Evolutionary conservation across 2,888 invertebrate genomes (phyloP), one percentile per base, ranked within the genome.

Genomic region (Conus canariensis): DNA sequence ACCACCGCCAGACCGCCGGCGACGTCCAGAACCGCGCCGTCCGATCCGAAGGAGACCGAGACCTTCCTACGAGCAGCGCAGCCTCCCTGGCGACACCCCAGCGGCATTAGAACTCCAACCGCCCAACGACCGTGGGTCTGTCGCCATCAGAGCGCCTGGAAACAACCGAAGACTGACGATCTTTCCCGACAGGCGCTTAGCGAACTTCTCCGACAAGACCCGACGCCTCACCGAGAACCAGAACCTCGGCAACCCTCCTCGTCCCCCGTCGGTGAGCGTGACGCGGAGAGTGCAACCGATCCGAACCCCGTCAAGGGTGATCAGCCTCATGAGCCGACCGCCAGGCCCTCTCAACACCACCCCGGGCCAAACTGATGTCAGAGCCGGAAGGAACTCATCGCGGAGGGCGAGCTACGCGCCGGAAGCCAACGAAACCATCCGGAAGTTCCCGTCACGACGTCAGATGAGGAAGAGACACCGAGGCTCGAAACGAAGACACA

Each of bases 361-460:
- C 64, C 16, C 16, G 64, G 64, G 64, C 64, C 64, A 64, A 25
- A 22, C 58, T 88, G 88, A 85, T 85, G 85, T 89, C 70, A 85
- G 58, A 25, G 30, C 85, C 9, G 89, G 85, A 19, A 14, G 67
- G 74, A 60, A n/a, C 70, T 58, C 88, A 60, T 12, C 82, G 8
- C 64, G 83, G 25, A 59, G 56, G 16, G 58, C 74, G 19, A 74
- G 85, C 60, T 89, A 85, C 74, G 89, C 89, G 2, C 85, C 89
- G 0, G 85, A 74, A 8, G 89, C 85, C 19, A 85, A 58, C 58
- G 89, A 89, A n/a, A 85, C 59, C 6, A n/a, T 89, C 59, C 56
- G 89, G 70, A 67, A 22, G 19, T 74, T 89, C 22, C 89, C 85
- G 10, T 64, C 30, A 8, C 85, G 70, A 16, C 67, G 56, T 45